Evolutionary conservation across 2,888 invertebrate genomes (phyloP).

Genomic region (Chironomus riparius): DNA sequence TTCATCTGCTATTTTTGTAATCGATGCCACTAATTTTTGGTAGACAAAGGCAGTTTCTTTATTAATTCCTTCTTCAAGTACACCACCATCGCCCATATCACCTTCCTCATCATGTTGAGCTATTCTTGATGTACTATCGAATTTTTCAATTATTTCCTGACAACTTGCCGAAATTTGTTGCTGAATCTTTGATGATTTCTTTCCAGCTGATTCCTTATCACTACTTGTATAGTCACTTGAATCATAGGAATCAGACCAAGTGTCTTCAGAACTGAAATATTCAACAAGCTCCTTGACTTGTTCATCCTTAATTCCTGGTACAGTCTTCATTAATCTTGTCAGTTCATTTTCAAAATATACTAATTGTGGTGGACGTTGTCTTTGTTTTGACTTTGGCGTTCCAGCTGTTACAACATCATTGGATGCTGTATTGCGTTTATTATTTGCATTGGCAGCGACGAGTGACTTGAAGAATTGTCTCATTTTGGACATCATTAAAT

Average conservation of each 20-base stretch:
- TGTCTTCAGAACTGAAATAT: slow-evolving; percentile 84
- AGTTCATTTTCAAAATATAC: slow-evolving; percentile 84
- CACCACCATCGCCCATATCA: slow-evolving; percentile 45
- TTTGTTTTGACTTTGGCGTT: slow-evolving; percentile 50
- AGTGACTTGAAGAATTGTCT: slow-evolving; percentile 85
- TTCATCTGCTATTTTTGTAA: slow-evolving; percentile 58
- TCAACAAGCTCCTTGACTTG: slow-evolving; percentile 88
- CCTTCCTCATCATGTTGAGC: slow-evolving; percentile 46
- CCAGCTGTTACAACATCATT: slow-evolving; percentile 39
- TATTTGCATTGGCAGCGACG: slow-evolving; percentile 56
- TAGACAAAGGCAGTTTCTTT: slow-evolving; percentile 81
- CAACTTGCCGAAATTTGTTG: slow-evolving; percentile 83
- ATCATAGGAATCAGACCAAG: slow-evolving; percentile 89
- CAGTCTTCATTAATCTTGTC: slow-evolving; percentile 85
- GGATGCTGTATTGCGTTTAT: slow-evolving; percentile 44
- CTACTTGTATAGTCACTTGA: slow-evolving; percentile 87
- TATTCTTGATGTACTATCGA: slow-evolving; percentile 49
- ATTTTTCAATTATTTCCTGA: slow-evolving; percentile 78
- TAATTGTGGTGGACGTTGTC: slow-evolving; percentile 73
- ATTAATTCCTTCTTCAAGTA: slow-evolving; percentile 47
- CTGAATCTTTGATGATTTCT: slow-evolving; percentile 57
- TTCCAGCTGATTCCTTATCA: slow-evolving; percentile 63
- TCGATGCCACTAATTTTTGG: slow-evolving; percentile 72
- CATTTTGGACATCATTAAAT: slow-evolving; percentile 92
- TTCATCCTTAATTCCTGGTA: slow-evolving; percentile 82